A percentile compares a stretch with the other conserved stretches of the same genome.
phyloP scores from a whole-genome alignment of 1,140 invertebrate genomes.

The Trypoxylus dichotomus region DNA sequence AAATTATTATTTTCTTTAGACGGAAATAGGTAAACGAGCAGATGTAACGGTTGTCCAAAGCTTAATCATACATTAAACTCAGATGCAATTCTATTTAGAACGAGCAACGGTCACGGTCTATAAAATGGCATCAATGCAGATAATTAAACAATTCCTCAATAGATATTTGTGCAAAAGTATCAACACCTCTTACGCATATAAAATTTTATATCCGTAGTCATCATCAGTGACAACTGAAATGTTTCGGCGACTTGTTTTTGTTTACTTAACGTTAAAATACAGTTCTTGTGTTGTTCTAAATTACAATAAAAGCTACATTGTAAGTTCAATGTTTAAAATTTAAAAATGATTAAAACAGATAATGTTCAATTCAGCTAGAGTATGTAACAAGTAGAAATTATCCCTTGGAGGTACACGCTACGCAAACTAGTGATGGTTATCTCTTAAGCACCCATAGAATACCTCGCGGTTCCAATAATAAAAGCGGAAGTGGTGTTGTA shows the following conservation, averaged over 20 bases:
- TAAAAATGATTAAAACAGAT: background rate
- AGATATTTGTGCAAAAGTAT: background rate
- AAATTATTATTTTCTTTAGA: no score
- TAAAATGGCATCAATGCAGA: background rate
- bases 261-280: background rate
- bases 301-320: background rate
- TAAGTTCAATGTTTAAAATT: background rate
- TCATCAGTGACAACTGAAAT: background rate
- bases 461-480: constrained; percentile 42
- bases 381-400: constrained; percentile 63
- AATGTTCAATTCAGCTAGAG: constrained; percentile 38
- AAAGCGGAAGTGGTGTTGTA: background rate
- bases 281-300: background rate
- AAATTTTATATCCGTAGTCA: background rate
- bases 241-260: background rate
- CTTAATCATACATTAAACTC: background rate
- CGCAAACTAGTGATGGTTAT: constrained; percentile 72
- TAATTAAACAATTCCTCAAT: background rate
- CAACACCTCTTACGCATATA: background rate
- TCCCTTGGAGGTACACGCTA: constrained; percentile 64
- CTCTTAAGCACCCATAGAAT: constrained; percentile 71
- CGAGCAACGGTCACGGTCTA: background rate
- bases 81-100: background rate
- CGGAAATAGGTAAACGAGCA: no score
- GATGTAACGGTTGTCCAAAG: no score